A percentile compares a stretch with the other conserved stretches of the same genome.
Evolutionary conservation across 2,113 vertebrate genomes (phyloP).

Genomic region (Pelecanus crispus): DNA sequence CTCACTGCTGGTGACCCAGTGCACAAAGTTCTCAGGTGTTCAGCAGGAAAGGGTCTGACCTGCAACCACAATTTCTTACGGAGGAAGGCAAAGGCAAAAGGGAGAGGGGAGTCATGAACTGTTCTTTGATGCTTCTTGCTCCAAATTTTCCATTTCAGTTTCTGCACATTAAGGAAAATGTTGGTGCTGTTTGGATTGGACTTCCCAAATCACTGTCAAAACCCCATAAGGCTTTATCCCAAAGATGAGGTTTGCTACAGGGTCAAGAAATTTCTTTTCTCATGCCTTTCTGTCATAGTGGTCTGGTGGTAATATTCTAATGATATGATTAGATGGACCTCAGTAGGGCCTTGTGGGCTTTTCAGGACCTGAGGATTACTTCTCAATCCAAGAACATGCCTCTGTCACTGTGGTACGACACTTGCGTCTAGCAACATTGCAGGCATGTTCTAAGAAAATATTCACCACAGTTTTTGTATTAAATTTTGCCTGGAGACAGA

Average conservation of each 20-base stretch:
- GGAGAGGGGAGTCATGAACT: background rate
- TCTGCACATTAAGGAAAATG: background rate
- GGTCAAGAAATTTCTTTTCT: background rate
- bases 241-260: background rate
- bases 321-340: background rate
- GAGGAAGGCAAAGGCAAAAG: background rate
- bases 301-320: background rate
- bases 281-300: background rate
- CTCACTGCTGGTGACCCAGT: background rate
- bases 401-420: background rate
- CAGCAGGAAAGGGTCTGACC: background rate
- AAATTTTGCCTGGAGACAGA: background rate
- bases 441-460: background rate
- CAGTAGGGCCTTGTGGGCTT: background rate
- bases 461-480: fast-evolving
- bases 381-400: background rate
- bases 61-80: background rate
- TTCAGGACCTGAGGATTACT: background rate
- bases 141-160: background rate
- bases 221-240: background rate
- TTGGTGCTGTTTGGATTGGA: background rate
- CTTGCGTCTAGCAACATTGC: background rate
- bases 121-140: background rate
- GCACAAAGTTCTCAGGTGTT: background rate
- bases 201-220: background rate